Percentiles rank a stretch among this genome's conserved stretches.
These are phyloP conservation scores for Triops longicaudatus DNA, from an alignment of 1,140 invertebrate species.

Conservation along the genomic window DNA sequence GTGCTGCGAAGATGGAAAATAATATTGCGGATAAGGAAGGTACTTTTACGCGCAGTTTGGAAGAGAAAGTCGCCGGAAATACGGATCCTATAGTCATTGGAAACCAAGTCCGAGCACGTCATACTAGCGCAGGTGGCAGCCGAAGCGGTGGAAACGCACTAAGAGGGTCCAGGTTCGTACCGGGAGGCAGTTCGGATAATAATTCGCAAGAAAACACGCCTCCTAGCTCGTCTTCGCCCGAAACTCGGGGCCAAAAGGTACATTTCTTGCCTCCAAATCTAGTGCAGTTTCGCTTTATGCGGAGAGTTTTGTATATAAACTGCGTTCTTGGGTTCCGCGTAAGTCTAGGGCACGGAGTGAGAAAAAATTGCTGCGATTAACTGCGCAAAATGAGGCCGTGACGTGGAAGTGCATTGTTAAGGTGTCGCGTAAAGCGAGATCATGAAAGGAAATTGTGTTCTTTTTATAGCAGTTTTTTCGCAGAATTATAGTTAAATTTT, in stretches of 20 bases:
- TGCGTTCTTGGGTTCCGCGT: no score
- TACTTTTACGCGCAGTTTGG: constrained; percentile 17
- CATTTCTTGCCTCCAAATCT: background rate
- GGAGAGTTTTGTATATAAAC: no score
- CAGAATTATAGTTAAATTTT: no score
- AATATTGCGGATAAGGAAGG: background rate
- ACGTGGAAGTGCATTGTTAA: no score
- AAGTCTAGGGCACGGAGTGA: no score
- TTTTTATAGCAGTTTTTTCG: no score
- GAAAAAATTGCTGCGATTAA: no score
- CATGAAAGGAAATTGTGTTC: no score
- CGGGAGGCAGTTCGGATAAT: background rate
- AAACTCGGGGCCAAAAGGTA: constrained; percentile 25
- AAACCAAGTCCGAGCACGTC: background rate
- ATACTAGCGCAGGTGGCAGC: constrained; percentile 23
- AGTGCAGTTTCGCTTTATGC: no score
- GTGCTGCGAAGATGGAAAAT: background rate
- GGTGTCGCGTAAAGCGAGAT: no score
- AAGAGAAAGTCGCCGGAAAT: background rate
- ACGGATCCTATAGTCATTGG: constrained; percentile 19
- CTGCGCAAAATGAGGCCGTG: no score
- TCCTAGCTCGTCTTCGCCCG: constrained; percentile 19
- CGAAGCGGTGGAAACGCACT: background rate
- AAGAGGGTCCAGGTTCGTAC: background rate
- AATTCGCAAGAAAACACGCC: constrained; percentile 14